phyloP scores from a whole-genome alignment of 2,797 vertebrate genomes.

The Hephaestus fuliginosus region DNA sequence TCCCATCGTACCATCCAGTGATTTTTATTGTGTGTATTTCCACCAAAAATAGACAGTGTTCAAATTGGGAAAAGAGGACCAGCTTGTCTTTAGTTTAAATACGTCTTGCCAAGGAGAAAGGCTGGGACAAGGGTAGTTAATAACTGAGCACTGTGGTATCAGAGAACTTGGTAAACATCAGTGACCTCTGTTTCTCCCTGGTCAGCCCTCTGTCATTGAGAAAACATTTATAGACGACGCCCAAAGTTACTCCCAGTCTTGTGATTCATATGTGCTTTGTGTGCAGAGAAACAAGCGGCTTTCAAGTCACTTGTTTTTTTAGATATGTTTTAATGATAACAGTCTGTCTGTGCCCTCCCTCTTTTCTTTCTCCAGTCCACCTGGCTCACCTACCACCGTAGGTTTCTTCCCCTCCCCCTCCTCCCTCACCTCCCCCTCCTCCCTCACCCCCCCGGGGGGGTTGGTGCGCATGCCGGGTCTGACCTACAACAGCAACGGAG shows the following conservation, averaged over 20 bases:
- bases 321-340: constrained; percentile 21
- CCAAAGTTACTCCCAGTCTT: constrained; percentile 22
- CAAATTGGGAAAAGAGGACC: not conserved
- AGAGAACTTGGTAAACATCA: constrained; percentile 68
- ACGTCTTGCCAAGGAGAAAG: constrained; percentile 64
- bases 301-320: not conserved
- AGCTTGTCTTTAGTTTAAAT: constrained; percentile 21
- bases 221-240: constrained; percentile 42
- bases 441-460: constrained; percentile 81
- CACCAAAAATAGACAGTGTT: not conserved
- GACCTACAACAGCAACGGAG: constrained; percentile 91
- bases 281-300: constrained; percentile 16
- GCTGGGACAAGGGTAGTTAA: constrained; percentile 79
- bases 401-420: constrained; percentile 92
- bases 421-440: constrained; percentile 83
- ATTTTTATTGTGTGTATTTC: not conserved
- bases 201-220: constrained; percentile 21
- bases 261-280: constrained; percentile 14
- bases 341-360: not conserved
- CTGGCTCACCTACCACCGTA: constrained; percentile 94
- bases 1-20: not conserved
- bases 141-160: constrained; percentile 81
- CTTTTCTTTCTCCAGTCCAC: constrained; percentile 86
- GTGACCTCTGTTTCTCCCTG: constrained; percentile 61
- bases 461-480: constrained; percentile 94